Conservation (phyloP, 2,113 vertebrate species). For the Sorex fumeus region DNA sequence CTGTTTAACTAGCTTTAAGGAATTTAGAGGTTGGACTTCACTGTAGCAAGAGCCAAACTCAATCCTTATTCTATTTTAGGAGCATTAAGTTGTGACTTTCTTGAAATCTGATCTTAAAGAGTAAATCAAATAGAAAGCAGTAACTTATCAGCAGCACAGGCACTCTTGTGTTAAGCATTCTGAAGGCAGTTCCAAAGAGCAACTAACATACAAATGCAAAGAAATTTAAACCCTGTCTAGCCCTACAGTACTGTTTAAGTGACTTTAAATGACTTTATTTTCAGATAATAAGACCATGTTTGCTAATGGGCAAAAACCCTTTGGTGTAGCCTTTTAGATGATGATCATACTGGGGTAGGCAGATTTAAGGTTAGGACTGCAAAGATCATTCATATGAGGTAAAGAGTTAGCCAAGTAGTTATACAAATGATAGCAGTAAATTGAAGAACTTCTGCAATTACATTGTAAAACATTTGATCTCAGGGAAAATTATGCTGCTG, state of each 20-base stretch:
- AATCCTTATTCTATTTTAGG: not conserved
- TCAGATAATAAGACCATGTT: not conserved
- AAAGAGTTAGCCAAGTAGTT: slow-evolving; percentile 15
- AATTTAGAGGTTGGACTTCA: no score
- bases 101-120: slow-evolving; percentile 61
- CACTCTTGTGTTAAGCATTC: slow-evolving; percentile 41
- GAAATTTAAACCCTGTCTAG: not conserved
- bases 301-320: not conserved
- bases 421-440: not conserved
- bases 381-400: not conserved
- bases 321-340: not conserved
- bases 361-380: not conserved
- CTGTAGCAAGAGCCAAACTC: no score
- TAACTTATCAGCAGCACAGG: slow-evolving; percentile 31
- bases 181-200: not conserved
- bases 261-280: not conserved
- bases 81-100: slow-evolving; percentile 34
- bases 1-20: no score
- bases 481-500: not conserved
- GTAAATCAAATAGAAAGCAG: slow-evolving; percentile 54
- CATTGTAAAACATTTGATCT: slow-evolving; percentile 42
- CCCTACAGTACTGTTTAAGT: slow-evolving; percentile 10
- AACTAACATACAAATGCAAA: slow-evolving; percentile 45
- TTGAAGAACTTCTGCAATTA: slow-evolving; percentile 34
- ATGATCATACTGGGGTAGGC: not conserved